phyloP scores from a whole-genome alignment of 2,797 vertebrate genomes.

The Sebastes trivittatus region DNA sequence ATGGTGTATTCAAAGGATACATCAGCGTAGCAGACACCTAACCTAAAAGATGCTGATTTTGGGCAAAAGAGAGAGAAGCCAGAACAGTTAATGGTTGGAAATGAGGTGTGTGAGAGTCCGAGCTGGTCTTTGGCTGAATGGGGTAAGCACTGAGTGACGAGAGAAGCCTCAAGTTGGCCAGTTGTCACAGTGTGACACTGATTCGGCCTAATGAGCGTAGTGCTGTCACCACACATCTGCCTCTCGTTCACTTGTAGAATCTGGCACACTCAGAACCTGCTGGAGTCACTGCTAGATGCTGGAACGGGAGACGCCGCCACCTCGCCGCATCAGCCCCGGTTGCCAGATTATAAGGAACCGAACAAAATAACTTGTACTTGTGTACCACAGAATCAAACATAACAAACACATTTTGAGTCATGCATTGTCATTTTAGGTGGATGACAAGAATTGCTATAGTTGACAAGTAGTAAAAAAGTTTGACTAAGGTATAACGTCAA shows the following conservation, averaged over 20 bases:
- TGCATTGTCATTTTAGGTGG: not conserved
- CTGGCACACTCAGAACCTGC: constrained; percentile 93
- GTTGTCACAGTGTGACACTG: constrained; percentile 86
- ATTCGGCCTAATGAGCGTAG: constrained; percentile 85
- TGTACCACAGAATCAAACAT: constrained; percentile 12
- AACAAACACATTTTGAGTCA: not conserved
- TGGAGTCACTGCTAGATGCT: constrained; percentile 89
- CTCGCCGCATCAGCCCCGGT: constrained; percentile 21
- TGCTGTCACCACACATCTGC: constrained; percentile 85
- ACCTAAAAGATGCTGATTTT: constrained; percentile 12
- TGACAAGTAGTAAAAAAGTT: not conserved
- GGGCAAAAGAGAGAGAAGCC: constrained; percentile 28
- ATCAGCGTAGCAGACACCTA: not conserved
- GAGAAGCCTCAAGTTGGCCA: constrained; percentile 81
- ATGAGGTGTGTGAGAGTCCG: constrained; percentile 54
- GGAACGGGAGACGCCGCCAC: constrained; percentile 59
- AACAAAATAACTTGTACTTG: constrained; percentile 20
- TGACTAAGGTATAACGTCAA: not conserved
- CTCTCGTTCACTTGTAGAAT: constrained; percentile 93
- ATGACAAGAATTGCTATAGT: not conserved
- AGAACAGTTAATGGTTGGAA: constrained; percentile 50
- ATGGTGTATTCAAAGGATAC: not conserved
- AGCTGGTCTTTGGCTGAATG: constrained; percentile 60
- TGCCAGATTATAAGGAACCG: constrained; percentile 42
- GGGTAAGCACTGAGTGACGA: constrained; percentile 68